A percentile compares a stretch with the other conserved stretches of the same genome.
phyloP scores from a whole-genome alignment of 2,888 invertebrate species.

The Peribatodes rhomboidaria region DNA sequence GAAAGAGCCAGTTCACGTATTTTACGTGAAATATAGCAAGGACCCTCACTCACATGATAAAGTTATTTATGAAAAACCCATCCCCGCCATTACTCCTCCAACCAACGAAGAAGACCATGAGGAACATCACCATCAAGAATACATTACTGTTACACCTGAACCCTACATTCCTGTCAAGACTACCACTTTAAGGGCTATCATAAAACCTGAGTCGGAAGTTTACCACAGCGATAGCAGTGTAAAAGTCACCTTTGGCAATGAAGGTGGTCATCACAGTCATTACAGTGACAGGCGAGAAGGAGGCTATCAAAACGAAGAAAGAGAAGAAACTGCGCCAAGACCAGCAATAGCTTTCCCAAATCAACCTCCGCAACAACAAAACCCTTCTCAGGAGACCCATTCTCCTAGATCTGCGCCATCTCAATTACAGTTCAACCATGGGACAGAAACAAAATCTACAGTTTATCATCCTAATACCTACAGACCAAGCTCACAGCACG shows the following conservation, averaged over 20 bases:
- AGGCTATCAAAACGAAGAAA: constrained; percentile 68
- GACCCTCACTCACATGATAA: constrained; percentile 91
- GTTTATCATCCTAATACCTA: constrained; percentile 60
- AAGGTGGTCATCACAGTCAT: constrained; percentile 84
- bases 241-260: constrained; percentile 93
- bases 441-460: constrained; percentile 60
- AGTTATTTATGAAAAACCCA: constrained; percentile 92
- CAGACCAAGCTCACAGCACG: constrained; percentile 67
- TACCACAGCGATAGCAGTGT: constrained; percentile 94
- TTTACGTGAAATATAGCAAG: constrained; percentile 96
- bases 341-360: constrained; percentile 87
- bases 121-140: constrained; percentile 82
- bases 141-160: constrained; percentile 85
- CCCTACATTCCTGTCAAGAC: constrained; percentile 87
- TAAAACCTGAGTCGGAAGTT: constrained; percentile 94
- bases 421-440: constrained; percentile 60
- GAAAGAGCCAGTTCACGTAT: constrained; percentile 95
- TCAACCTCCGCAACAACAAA: constrained; percentile 62
- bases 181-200: constrained; percentile 93
- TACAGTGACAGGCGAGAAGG: constrained; percentile 74
- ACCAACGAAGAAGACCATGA: constrained; percentile 88
- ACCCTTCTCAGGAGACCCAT: constrained; percentile 59
- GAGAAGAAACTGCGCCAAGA: constrained; percentile 89
- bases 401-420: constrained; percentile 63
- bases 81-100: constrained; percentile 92